phyloP scores from a whole-genome alignment of 2,113 vertebrate genomes.

The Agapornis roseicollis region DNA sequence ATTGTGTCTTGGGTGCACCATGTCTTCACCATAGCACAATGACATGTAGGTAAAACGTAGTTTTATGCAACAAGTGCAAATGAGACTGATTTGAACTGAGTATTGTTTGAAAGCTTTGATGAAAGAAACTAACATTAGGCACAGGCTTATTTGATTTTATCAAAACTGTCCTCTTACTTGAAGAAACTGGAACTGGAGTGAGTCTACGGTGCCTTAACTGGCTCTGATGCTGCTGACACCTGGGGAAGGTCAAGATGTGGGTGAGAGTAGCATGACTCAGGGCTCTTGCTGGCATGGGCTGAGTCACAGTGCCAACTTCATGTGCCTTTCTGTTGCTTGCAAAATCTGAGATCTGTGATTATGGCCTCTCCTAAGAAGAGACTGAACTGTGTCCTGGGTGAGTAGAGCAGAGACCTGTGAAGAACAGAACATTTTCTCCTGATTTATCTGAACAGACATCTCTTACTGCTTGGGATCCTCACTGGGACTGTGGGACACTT shows the following conservation, averaged over 20 bases:
- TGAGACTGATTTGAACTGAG: background rate
- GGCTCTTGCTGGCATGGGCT: background rate
- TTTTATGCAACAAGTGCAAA: constrained; percentile 31
- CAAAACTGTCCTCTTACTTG: constrained; percentile 8
- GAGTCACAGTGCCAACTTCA: background rate
- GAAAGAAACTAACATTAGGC: background rate
- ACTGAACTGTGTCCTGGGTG: background rate
- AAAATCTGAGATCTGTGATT: background rate
- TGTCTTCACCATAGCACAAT: background rate
- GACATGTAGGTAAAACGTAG: background rate
- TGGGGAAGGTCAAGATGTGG: constrained; percentile 22
- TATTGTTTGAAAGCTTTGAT: constrained; percentile 40
- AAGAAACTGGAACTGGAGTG: background rate
- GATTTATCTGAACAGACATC: background rate
- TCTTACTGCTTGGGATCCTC: background rate
- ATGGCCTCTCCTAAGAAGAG: background rate
- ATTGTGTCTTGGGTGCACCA: background rate
- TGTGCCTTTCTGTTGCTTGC: background rate
- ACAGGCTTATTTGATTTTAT: constrained; percentile 19
- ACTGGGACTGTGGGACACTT: background rate
- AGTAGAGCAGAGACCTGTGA: background rate
- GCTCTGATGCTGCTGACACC: background rate
- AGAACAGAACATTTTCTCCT: background rate
- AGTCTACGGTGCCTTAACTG: background rate
- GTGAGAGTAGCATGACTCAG: constrained; percentile 10